Evolutionary conservation across 35 echinoderm and acorn worm genomes (phyloP).

Genomic region (Diadema setosum): DNA sequence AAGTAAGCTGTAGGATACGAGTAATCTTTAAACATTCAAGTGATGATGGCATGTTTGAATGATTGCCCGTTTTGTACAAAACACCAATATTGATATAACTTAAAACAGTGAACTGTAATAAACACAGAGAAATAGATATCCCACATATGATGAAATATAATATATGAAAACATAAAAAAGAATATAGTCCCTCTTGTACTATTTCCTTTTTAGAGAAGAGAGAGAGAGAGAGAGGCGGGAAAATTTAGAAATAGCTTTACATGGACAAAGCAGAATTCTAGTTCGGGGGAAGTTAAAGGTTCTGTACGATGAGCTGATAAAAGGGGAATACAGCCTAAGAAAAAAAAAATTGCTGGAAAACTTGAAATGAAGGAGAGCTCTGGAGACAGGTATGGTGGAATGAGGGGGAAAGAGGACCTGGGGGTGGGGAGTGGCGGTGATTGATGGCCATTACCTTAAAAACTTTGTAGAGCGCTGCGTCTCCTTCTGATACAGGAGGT

Average conservation of each 20-base stretch:
- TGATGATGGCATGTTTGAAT: too few species aligned
- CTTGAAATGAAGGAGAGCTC: background rate
- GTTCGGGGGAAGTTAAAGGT: background rate
- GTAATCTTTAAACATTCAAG: too few species aligned
- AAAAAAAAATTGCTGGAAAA: background rate
- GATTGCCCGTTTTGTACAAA: too few species aligned
- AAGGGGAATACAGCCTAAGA: background rate
- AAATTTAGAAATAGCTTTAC: background rate
- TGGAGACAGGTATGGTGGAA: background rate
- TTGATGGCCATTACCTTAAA: constrained; percentile 13
- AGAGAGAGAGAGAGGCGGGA: background rate
- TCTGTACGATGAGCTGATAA: background rate
- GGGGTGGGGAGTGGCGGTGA: background rate
- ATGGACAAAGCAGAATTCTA: background rate
- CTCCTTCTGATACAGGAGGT: constrained; percentile 1
- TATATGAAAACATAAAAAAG: too few species aligned
- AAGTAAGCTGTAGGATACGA: too few species aligned
- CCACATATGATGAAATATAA: too few species aligned
- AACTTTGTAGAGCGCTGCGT: background rate
- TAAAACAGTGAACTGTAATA: too few species aligned
- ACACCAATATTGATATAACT: too few species aligned
- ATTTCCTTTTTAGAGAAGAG: too few species aligned
- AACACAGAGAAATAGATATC: too few species aligned
- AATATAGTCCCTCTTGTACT: too few species aligned
- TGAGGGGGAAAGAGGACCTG: background rate